Percentiles rank a stretch among this genome's conserved stretches.
Conservation (phyloP, 2,113 vertebrate species). For the Nematolebias whitei region DNA sequence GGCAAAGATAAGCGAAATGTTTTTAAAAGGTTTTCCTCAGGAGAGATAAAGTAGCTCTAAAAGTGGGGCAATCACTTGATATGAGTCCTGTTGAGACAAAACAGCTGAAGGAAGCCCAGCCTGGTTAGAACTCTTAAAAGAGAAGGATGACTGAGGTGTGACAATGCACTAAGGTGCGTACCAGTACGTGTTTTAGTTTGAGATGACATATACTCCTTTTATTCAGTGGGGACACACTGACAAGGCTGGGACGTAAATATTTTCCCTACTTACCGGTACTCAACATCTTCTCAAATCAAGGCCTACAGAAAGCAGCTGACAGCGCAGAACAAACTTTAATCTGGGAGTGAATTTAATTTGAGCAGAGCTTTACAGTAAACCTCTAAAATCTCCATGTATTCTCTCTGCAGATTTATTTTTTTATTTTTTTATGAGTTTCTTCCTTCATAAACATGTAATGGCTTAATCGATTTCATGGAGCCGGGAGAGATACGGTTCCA, state of each 20-base stretch:
- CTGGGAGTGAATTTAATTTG: slow-evolving; percentile 27
- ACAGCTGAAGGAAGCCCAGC: slow-evolving; percentile 28
- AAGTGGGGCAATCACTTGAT: slow-evolving; percentile 56
- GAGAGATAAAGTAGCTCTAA: slow-evolving; percentile 57
- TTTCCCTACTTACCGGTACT: slow-evolving; percentile 26
- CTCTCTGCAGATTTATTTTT: slow-evolving; percentile 31
- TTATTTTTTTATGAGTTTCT: slow-evolving; percentile 38
- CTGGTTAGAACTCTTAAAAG: slow-evolving; percentile 35
- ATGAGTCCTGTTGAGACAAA: slow-evolving; percentile 52
- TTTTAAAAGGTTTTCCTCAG: slow-evolving; percentile 60
- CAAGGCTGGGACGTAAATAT: slow-evolving; percentile 17
- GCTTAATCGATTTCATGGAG: slow-evolving; percentile 47
- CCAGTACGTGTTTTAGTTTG: slow-evolving; percentile 16
- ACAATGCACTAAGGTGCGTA: slow-evolving; percentile 10
- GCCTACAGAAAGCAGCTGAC: background rate
- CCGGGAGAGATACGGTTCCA: slow-evolving; percentile 22
- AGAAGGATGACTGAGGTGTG: slow-evolving; percentile 39
- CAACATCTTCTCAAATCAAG: slow-evolving; percentile 16
- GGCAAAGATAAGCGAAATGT: slow-evolving; percentile 67
- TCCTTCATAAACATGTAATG: slow-evolving; percentile 47
- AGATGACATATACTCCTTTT: slow-evolving; percentile 41
- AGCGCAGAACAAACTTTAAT: slow-evolving; percentile 20
- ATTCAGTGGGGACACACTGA: slow-evolving; percentile 22
- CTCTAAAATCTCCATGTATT: slow-evolving; percentile 19
- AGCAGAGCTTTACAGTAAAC: slow-evolving; percentile 33